Conservation (phyloP, 2,797 vertebrate species). For the Bucorvus abyssinicus region DNA sequence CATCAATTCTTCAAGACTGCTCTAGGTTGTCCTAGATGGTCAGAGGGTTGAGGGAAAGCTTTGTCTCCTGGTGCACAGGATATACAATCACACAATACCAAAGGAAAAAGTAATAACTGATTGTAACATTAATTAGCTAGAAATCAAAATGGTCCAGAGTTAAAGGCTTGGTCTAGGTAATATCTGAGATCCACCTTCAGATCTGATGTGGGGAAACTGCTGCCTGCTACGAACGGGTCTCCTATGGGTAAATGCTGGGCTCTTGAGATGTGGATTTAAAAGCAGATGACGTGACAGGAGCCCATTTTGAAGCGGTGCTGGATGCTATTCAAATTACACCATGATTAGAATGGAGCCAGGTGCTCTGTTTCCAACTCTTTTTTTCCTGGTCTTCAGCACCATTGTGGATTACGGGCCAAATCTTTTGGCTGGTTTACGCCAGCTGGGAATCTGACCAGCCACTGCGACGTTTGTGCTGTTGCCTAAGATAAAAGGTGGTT, state of each 20-base stretch:
- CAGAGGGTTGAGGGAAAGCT: neutral
- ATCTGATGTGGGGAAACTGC: neutral
- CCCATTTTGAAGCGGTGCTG: neutral
- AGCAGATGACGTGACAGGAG: neutral
- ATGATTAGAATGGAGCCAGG: neutral
- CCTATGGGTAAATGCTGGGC: neutral
- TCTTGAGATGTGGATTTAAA: neutral
- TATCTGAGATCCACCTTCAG: neutral
- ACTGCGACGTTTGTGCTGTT: accelerated
- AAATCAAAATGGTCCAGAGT: neutral
- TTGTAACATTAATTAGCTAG: neutral
- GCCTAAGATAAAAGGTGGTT: neutral
- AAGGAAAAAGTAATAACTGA: neutral
- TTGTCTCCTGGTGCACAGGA: neutral
- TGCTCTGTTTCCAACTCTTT: neutral
- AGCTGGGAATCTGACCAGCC: neutral
- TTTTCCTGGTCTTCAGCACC: neutral
- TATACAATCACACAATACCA: neutral
- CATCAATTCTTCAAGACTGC: neutral
- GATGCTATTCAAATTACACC: neutral
- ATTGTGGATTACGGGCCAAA: neutral
- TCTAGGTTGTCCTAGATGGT: neutral
- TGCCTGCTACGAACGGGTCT: neutral
- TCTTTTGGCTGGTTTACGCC: neutral
- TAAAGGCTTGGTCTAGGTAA: neutral